These are phyloP conservation scores for Sycobia sp. DNA, from an alignment of 1,140 invertebrate species.

Conservation along the genomic window DNA sequence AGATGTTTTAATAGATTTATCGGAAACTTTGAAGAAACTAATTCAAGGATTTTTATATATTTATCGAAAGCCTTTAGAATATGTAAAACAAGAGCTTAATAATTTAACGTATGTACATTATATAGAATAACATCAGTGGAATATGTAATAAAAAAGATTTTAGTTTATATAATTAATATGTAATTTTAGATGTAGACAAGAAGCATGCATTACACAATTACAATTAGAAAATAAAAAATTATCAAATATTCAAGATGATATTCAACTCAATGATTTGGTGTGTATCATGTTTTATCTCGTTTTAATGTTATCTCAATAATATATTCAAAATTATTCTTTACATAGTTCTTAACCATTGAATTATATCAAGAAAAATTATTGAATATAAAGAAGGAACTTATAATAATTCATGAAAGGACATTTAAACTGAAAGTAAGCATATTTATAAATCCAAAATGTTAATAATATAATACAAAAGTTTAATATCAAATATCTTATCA, in stretches of 20 bases:
- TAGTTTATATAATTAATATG: too few relatives aligned
- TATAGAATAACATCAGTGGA: constrained; percentile 9
- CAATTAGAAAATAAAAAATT: constrained; percentile 56
- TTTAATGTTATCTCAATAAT: not conserved
- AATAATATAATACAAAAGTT: constrained; percentile 15
- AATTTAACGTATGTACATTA: constrained; percentile 57
- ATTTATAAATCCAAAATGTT: constrained; percentile 10
- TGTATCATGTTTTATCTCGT: too few relatives aligned
- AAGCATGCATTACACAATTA: constrained; percentile 50
- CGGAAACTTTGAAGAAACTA: constrained; percentile 47
- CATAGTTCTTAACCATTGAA: constrained; percentile 50
- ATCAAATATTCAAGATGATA: constrained; percentile 48
- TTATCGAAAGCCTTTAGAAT: constrained; percentile 50
- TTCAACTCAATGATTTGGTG: constrained; percentile 48
- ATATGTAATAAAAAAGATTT: too few relatives aligned
- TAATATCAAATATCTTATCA: too few relatives aligned
- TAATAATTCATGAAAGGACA: constrained; percentile 51
- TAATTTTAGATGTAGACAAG: constrained; percentile 53
- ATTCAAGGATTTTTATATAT: constrained; percentile 48
- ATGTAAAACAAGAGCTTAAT: constrained; percentile 50
- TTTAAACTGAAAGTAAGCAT: constrained; percentile 53
- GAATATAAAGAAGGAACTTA: constrained; percentile 55
- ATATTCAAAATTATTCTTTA: constrained; percentile 21
- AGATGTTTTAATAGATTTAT: constrained; percentile 40
- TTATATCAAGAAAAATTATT: constrained; percentile 52